phyloP scores from a whole-genome alignment of 92 coral and sea anemone genomes.

The Phymanthus crucifer region DNA sequence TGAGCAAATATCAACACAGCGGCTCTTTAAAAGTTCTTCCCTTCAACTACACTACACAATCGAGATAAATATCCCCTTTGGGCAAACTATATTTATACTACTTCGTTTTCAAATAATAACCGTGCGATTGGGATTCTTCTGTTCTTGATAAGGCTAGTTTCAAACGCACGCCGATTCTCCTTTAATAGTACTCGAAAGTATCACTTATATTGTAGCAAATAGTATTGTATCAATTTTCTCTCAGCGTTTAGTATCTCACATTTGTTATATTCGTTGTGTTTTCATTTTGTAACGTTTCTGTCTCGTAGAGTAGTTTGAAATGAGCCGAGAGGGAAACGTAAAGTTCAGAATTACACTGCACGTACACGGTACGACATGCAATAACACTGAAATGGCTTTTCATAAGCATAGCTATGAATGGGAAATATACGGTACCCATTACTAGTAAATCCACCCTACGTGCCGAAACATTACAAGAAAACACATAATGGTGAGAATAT shows the following conservation, averaged over 20 bases:
- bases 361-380: no score
- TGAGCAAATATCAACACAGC: not conserved
- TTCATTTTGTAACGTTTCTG: no score
- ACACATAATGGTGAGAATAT: no score
- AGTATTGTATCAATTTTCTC: not conserved
- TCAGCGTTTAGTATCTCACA: not conserved
- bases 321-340: no score
- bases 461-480: no score
- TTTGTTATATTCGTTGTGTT: not conserved
- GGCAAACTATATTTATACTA: not conserved
- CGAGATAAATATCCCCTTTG: constrained; percentile 1
- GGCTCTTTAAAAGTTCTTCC: not conserved
- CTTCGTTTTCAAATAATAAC: not conserved
- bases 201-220: not conserved
- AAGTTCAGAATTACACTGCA: no score
- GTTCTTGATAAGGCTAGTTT: not conserved
- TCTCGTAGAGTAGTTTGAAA: no score
- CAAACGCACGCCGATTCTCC: not conserved
- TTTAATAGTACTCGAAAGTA: not conserved
- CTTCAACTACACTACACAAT: not conserved
- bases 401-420: no score
- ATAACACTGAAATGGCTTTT: no score
- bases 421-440: no score
- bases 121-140: not conserved
- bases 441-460: no score